These are phyloP conservation scores for Tortrix viridana DNA, from an alignment of 2,888 invertebrate species.

Conservation along the genomic window DNA sequence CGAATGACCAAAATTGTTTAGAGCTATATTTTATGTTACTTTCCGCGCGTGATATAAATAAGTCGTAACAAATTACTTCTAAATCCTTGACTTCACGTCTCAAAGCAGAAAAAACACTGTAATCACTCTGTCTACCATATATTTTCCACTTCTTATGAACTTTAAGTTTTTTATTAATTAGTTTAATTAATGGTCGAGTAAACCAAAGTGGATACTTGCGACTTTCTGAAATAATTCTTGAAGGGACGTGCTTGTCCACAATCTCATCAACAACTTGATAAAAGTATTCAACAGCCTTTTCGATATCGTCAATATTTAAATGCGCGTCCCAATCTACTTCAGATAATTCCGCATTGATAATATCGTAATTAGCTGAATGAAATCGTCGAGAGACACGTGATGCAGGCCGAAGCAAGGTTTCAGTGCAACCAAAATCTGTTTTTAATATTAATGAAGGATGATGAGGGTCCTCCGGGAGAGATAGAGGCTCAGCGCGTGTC, in stretches of 20 bases:
- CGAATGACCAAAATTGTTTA: neutral
- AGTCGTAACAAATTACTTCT: neutral
- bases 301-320: neutral
- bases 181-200: neutral
- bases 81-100: neutral
- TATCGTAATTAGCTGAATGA: neutral
- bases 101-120: neutral
- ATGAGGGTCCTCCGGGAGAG: neutral
- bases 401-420: neutral
- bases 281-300: neutral
- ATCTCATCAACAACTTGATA: neutral
- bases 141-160: neutral
- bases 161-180: neutral
- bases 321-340: neutral
- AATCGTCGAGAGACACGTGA: neutral
- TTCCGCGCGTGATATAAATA: neutral
- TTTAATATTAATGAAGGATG: neutral
- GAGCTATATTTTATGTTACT: neutral
- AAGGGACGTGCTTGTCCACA: neutral
- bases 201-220: neutral
- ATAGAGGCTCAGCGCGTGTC: neutral
- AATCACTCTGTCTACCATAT: neutral
- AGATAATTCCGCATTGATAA: neutral
- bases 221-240: neutral
- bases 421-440: neutral